Conservation (phyloP, 2,888 invertebrate genomes). For the Epistrophe eligans region DNA sequence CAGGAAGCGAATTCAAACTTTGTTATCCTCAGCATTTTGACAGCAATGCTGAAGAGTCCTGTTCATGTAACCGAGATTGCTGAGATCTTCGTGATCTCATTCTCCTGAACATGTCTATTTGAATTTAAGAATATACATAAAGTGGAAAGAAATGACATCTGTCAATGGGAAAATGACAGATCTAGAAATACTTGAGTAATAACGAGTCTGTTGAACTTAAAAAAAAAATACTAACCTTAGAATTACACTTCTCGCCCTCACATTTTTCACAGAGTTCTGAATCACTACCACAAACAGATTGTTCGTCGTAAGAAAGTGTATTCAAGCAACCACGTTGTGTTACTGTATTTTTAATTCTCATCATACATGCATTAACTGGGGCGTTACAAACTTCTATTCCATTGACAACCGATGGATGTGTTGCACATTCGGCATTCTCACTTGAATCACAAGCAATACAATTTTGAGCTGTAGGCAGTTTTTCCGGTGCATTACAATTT, state of each 20-base stretch:
- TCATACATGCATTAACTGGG: slow-evolving; percentile 78
- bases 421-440: slow-evolving; percentile 79
- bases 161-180: no score
- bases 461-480: slow-evolving; percentile 77
- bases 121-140: no score
- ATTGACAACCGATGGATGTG: slow-evolving; percentile 77
- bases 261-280: slow-evolving; percentile 78
- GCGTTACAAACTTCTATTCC: slow-evolving; percentile 76
- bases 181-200: no score
- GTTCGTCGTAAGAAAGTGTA: slow-evolving; percentile 73
- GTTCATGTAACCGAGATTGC: no score
- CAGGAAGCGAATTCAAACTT: no score
- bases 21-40: no score
- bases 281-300: slow-evolving; percentile 77
- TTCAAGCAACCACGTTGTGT: slow-evolving; percentile 80
- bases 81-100: no score
- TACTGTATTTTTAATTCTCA: slow-evolving; percentile 76
- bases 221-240: slow-evolving; percentile 70
- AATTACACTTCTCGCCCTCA: slow-evolving; percentile 79
- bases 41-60: no score
- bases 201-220: not conserved
- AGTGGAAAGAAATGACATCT: no score
- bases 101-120: no score
- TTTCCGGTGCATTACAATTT: slow-evolving; percentile 78
- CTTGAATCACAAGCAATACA: slow-evolving; percentile 81